Evolutionary conservation across 2,113 vertebrate species (phyloP).

Genomic region (Epinephelus moara): DNA sequence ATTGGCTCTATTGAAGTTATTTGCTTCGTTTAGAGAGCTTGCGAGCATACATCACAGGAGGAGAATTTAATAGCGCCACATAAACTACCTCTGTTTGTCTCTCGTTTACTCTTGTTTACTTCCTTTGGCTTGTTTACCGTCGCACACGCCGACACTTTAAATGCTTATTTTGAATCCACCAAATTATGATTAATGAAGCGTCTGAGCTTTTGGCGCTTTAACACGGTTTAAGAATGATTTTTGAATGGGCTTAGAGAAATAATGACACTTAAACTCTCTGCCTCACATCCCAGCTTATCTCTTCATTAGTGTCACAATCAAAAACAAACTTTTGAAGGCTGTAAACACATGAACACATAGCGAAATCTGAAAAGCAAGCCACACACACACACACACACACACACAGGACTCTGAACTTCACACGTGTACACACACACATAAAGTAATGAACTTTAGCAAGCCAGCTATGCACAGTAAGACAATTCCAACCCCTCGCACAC

Average conservation of each 20-base stretch:
- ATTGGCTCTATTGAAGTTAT: slow-evolving; percentile 34
- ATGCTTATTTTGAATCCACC: not conserved
- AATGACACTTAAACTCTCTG: slow-evolving; percentile 2
- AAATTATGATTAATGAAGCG: slow-evolving; percentile 27
- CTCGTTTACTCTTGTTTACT: slow-evolving; percentile 26
- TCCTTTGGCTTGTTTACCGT: slow-evolving; percentile 31
- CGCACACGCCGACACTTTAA: slow-evolving; percentile 6
- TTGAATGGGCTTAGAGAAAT: not conserved
- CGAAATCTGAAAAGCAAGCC: not conserved
- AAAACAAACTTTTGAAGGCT: slow-evolving; percentile 3
- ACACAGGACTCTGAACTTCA: slow-evolving; percentile 25
- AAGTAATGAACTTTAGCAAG: slow-evolving; percentile 53
- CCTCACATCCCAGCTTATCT: slow-evolving; percentile 35
- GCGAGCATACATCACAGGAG: not conserved
- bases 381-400: not conserved
- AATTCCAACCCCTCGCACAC: slow-evolving; percentile 61
- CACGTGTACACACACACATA: slow-evolving; percentile 41
- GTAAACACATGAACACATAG: not conserved
- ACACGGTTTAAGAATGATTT: not conserved
- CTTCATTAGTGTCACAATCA: slow-evolving; percentile 41
- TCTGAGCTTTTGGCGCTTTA: not conserved
- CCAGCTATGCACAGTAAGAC: slow-evolving; percentile 59
- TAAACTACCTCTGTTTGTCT: slow-evolving; percentile 31
- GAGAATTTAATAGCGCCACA: slow-evolving; percentile 28
- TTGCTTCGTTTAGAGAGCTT: not conserved